A percentile compares a stretch with the other conserved stretches of the same genome.
Conservation (phyloP, 1,140 invertebrate species). For the Rhagoletis pomonella region DNA sequence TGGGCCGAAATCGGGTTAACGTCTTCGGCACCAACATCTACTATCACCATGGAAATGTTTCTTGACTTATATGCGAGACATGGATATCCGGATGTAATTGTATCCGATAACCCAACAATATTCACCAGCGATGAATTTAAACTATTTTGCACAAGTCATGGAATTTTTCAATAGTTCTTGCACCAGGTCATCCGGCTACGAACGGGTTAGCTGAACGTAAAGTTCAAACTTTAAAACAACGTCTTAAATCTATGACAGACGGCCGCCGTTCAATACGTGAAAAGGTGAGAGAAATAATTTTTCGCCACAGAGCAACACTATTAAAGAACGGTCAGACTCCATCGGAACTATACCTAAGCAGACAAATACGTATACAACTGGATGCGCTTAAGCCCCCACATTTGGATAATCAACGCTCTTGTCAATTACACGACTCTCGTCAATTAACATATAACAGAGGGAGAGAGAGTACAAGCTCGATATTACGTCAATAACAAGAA, state of each 20-base stretch:
- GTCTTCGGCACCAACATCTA: not conserved
- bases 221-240: constrained; percentile 54
- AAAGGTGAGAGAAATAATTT: constrained; percentile 51
- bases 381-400: constrained; percentile 37
- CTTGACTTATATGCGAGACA: constrained; percentile 57
- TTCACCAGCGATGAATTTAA: constrained; percentile 56
- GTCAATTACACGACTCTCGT: not conserved
- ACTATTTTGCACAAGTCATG: constrained; percentile 36
- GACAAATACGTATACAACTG: constrained; percentile 29
- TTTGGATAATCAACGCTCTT: not conserved
- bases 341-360: not conserved
- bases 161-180: not conserved
- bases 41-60: not conserved
- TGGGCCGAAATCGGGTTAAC: constrained; percentile 64
- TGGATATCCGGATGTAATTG: too few species aligned
- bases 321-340: constrained; percentile 49
- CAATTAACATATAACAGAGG: constrained; percentile 1
- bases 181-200: not conserved
- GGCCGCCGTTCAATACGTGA: not conserved
- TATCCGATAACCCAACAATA: constrained; percentile 33
- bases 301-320: constrained; percentile 50
- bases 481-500: constrained; percentile 40
- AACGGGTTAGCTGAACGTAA: constrained; percentile 66
- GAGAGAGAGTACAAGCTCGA: constrained; percentile 21
- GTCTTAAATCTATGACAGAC: not conserved